Evolutionary conservation across 2,888 invertebrate genomes (phyloP).

Genomic region (Cylindroiulus punctatus): DNA sequence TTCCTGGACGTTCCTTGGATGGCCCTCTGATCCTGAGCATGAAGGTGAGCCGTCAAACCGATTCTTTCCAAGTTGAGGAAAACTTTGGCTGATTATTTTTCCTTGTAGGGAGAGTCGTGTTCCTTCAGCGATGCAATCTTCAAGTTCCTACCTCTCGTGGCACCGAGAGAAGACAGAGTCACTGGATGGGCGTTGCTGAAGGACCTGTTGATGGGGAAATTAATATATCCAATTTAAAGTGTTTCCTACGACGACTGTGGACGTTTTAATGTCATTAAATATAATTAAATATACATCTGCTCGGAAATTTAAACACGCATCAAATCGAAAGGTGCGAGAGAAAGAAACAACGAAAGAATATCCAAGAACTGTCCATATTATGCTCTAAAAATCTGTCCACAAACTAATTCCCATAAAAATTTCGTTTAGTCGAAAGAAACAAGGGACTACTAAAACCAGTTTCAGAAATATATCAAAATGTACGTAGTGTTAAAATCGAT

Average conservation of each 20-base stretch:
- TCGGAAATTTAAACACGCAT: background rate
- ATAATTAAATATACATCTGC: constrained; percentile 28
- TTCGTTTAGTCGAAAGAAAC: background rate
- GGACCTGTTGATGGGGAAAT: constrained; percentile 66
- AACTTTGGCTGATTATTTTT: background rate
- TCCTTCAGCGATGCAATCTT: constrained; percentile 1
- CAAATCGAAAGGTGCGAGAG: background rate
- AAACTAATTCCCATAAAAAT: background rate
- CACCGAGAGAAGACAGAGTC: background rate
- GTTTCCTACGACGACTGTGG: background rate
- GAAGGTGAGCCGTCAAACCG: background rate
- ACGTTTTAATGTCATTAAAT: constrained; percentile 45
- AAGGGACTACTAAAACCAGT: background rate
- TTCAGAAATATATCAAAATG: constrained; percentile 8
- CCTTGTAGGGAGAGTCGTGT: constrained; percentile 64
- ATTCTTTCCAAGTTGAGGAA: background rate
- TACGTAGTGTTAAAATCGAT: background rate
- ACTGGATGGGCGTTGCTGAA: constrained; percentile 64
- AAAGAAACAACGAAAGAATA: background rate
- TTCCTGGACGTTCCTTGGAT: constrained; percentile 52
- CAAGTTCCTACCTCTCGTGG: constrained; percentile 48
- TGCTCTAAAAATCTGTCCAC: background rate
- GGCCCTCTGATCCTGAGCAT: background rate
- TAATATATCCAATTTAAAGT: constrained; percentile 65
- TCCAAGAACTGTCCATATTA: background rate